Percentiles rank a stretch among this genome's conserved stretches.
Conservation (phyloP, 1,140 invertebrate species). For the Aphaenogaster ashmeadi region DNA sequence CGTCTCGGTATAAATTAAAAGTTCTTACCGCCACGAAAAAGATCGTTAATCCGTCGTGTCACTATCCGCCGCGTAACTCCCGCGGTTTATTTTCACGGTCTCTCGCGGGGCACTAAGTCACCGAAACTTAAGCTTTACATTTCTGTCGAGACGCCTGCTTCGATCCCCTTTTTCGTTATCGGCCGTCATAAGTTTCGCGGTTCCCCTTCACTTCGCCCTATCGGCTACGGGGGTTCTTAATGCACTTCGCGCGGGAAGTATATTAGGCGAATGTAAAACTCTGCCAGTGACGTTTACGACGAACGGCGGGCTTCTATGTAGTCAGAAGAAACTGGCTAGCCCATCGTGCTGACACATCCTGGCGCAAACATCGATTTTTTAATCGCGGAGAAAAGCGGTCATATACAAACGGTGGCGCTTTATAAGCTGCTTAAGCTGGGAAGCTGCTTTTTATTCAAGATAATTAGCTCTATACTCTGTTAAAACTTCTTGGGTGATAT, state of each 20-base stretch:
- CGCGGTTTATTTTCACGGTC: slow-evolving; percentile 68
- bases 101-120: slow-evolving; percentile 62
- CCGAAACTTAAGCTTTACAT: slow-evolving; percentile 70
- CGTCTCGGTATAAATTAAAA: slow-evolving; percentile 80
- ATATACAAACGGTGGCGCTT: background rate
- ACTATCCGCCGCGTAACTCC: slow-evolving; percentile 70
- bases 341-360: slow-evolving; percentile 19
- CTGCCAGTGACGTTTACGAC: slow-evolving; percentile 31
- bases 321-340: background rate
- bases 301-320: slow-evolving; percentile 10
- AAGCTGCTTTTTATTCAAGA: slow-evolving; percentile 21
- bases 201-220: background rate
- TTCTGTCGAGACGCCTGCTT: slow-evolving; percentile 34
- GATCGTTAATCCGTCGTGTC: slow-evolving; percentile 80
- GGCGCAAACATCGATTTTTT: slow-evolving; percentile 37
- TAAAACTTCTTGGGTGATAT: slow-evolving; percentile 25
- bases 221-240: slow-evolving; percentile 49
- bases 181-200: slow-evolving; percentile 44
- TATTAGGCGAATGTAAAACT: slow-evolving; percentile 56
- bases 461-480: slow-evolving; percentile 10
- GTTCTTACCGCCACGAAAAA: slow-evolving; percentile 64
- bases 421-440: background rate
- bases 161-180: slow-evolving; percentile 18
- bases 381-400: background rate
- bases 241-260: slow-evolving; percentile 40